A percentile compares a stretch with the other conserved stretches of the same genome.
Conservation (phyloP, 1,140 invertebrate genomes). For the Pollicipes pollicipes region DNA sequence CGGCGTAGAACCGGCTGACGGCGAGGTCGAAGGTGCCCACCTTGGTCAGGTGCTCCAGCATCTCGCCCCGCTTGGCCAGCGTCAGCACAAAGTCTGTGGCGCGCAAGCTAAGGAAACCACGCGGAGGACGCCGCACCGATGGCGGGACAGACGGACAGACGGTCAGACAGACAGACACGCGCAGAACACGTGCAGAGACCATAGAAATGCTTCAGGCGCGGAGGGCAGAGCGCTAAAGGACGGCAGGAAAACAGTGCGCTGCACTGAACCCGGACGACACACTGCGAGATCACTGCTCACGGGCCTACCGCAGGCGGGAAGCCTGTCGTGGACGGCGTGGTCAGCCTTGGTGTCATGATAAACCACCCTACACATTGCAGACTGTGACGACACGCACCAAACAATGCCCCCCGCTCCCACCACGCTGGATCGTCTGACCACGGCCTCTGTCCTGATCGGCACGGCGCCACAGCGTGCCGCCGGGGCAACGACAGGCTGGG, state of each 20-base stretch:
- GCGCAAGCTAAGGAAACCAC: conserved; percentile 9
- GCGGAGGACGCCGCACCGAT: background rate
- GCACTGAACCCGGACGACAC: too few species aligned
- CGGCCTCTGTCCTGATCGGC: too few species aligned
- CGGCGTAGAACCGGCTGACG: conserved; percentile 80
- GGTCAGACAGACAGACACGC: conserved; percentile 4
- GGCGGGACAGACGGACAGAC: conserved; percentile 7
- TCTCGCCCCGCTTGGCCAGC: conserved; percentile 85
- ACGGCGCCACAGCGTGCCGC: too few species aligned
- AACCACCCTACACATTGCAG: too few species aligned
- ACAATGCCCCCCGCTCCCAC: background rate
- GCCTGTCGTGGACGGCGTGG: too few species aligned
- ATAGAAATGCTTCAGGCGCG: conserved; percentile 6
- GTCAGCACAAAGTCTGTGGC: conserved; percentile 78
- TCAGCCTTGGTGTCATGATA: too few species aligned
- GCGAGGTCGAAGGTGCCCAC: conserved; percentile 74
- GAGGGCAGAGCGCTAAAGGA: too few species aligned
- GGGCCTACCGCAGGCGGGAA: too few species aligned
- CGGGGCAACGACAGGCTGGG: background rate
- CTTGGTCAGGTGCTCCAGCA: conserved; percentile 78
- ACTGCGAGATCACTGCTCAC: too few species aligned
- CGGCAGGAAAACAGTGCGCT: too few species aligned
- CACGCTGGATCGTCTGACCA: background rate
- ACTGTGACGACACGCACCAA: too few species aligned
- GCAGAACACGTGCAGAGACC: conserved; percentile 15